Conservation (phyloP, 2,797 vertebrate genomes). For the Eulemur coronatus region DNA sequence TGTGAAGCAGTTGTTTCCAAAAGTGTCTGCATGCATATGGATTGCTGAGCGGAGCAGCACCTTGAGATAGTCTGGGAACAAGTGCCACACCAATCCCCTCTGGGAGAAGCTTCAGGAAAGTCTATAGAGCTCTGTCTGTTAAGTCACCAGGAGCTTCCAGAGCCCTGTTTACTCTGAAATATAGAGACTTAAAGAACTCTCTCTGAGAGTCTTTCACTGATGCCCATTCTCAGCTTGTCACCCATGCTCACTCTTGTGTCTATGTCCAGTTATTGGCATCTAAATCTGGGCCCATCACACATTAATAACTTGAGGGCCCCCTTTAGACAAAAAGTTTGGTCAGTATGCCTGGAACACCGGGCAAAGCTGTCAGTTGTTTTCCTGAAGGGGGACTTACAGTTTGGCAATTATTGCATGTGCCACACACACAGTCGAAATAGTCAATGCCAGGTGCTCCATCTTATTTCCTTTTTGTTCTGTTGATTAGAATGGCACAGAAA, state of each 20-base stretch:
- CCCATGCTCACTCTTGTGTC: background rate
- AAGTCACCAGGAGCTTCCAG: background rate
- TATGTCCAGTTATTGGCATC: background rate
- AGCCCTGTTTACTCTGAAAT: background rate
- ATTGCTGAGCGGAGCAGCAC: background rate
- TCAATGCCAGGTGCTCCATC: background rate
- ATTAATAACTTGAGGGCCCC: background rate
- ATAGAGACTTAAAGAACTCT: background rate
- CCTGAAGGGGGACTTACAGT: background rate
- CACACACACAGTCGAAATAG: background rate
- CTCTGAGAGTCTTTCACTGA: background rate
- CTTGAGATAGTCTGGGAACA: background rate
- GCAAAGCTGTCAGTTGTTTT: background rate
- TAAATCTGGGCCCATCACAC: background rate
- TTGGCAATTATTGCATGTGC: background rate
- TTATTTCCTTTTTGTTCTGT: background rate
- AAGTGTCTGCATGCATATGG: background rate
- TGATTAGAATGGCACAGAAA: background rate
- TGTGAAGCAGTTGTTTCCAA: background rate
- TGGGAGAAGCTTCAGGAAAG: constrained; percentile 19
- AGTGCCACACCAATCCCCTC: background rate
- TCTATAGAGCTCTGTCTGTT: background rate
- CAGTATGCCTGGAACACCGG: background rate
- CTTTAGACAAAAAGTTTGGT: background rate
- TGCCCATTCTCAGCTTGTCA: background rate